Evolutionary conservation across 2,797 vertebrate species (phyloP).

Genomic region (Neomorphus geoffroyi): DNA sequence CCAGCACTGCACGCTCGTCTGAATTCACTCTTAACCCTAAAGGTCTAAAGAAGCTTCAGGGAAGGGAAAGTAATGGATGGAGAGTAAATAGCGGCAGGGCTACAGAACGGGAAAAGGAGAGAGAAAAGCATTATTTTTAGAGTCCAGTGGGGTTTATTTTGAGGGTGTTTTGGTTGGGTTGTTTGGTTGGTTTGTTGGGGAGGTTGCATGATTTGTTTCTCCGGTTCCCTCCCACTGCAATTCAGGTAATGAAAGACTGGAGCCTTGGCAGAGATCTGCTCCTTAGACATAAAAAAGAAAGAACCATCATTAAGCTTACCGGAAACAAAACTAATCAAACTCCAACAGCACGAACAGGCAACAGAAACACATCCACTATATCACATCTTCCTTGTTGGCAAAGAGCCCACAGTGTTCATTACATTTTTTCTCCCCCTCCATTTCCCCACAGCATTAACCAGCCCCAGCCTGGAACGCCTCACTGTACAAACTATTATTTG

Average conservation of each 20-base stretch:
- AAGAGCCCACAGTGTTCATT: constrained; percentile 73
- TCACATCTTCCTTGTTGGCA: constrained; percentile 76
- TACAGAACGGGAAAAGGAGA: background rate
- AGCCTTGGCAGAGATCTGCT: constrained; percentile 38
- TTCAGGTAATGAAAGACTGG: constrained; percentile 41
- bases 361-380: constrained; percentile 68
- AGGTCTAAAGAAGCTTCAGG: background rate
- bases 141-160: background rate
- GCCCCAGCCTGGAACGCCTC: constrained; percentile 15
- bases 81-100: background rate
- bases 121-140: fast-evolving
- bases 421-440: background rate
- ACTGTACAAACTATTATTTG: constrained; percentile 39
- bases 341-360: constrained; percentile 67
- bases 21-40: background rate
- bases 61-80: background rate
- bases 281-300: background rate
- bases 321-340: constrained; percentile 81
- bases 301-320: constrained; percentile 65
- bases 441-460: constrained; percentile 61
- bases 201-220: constrained; percentile 6
- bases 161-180: background rate
- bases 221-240: background rate
- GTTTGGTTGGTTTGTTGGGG: background rate
- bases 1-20: background rate